Conservation (phyloP, 2,113 vertebrate genomes). For the Nothobranchius furzeri region DNA sequence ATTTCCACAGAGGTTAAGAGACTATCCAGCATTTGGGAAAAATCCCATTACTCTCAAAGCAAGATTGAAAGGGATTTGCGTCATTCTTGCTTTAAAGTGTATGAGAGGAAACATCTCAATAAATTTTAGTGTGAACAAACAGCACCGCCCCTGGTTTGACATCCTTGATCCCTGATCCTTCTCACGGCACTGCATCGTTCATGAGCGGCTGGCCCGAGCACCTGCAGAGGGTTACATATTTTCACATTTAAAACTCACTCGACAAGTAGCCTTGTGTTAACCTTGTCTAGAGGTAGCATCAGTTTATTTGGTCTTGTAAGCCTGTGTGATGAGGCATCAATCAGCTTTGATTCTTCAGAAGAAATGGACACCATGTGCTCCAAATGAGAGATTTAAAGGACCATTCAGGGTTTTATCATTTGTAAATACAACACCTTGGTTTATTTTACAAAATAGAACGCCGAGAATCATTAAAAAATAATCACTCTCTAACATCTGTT, state of each 20-base stretch:
- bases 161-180: neutral
- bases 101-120: neutral
- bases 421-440: no score
- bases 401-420: neutral
- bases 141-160: neutral
- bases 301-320: neutral
- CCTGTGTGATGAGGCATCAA: neutral
- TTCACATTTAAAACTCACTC: neutral
- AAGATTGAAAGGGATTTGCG: neutral
- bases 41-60: neutral
- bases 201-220: neutral
- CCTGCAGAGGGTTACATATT: neutral
- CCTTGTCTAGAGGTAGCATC: neutral
- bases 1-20: neutral
- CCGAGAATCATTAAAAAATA: no score
- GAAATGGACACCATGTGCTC: neutral
- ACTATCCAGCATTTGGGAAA: neutral
- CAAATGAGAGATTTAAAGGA: neutral
- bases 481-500: no score
- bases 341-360: neutral
- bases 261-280: neutral
- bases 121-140: neutral
- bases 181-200: neutral
- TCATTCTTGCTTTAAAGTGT: neutral
- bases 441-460: no score